Evolutionary conservation across 2,113 vertebrate genomes (phyloP), one percentile per base, ranked within the genome.

Genomic region (Fulmarus glacialis): DNA sequence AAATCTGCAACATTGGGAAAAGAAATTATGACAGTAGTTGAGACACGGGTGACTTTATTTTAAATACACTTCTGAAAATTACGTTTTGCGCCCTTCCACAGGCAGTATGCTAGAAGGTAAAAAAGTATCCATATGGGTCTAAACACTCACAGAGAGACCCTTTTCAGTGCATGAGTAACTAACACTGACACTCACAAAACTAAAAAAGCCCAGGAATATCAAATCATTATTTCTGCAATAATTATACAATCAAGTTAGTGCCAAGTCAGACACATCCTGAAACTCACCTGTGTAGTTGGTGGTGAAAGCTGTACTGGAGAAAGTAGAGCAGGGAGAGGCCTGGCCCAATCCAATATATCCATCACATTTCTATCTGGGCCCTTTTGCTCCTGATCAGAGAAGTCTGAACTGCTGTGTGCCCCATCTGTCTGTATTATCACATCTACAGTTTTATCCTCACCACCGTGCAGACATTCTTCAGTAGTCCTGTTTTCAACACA

Each of bases 281-380:
- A 96, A 98, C 98, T 98, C 95, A 98, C 98, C 74, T 89, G 81
- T 16, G 82, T 90, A 14, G 93, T 38, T 5, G 87, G 34, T 38
- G 98, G 97, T 27, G 98, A 96, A 50, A 97, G 93, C 45, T 87
- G 95, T 88, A 99, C 56, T 5, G 99, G 99, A 67, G 99, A 99
- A 70, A 99, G 90, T 3, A 99, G 98, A 78, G 98, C 97, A 40
- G 98, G 99, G 21, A 99, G 95, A 45, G 98, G 99, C 64, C 86
- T 98, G 88, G 98, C 98, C 97, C 98, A 98, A 11, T 98, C 94
- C 77, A 98, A 53, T 38, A 98, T 97, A 50, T 98, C 98, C 47
- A 92, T 97, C 32, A 99, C 95, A 11, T 95, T 95, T 81, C 89
- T 95, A 63, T 67, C 93, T 75, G 73, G 45, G 84, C 94, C 64